These are phyloP conservation scores for Regulus satrapa DNA, from an alignment of 2,113 vertebrate genomes.

Conservation along the genomic window DNA sequence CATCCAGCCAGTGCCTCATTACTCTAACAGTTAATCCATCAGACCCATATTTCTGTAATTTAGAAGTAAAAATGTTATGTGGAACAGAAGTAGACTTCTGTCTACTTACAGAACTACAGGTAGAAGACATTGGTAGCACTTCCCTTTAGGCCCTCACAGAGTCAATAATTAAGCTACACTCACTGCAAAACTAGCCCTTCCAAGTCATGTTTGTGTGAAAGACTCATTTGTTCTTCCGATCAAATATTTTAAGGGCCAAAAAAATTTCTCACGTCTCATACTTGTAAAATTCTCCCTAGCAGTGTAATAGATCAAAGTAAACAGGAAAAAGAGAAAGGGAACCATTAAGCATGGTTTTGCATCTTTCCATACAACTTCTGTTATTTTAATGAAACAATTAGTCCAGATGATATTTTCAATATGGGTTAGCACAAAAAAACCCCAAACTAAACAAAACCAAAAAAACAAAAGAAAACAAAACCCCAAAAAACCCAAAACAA, in stretches of 20 bases:
- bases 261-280: background rate
- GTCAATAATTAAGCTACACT: background rate
- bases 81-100: background rate
- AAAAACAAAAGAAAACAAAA: too few species aligned
- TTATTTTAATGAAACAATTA: background rate
- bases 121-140: rapidly evolving
- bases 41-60: background rate
- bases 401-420: background rate
- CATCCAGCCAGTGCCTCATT: background rate
- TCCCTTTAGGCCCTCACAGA: background rate
- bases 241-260: rapidly evolving
- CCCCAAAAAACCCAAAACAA: too few species aligned
- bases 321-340: background rate
- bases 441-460: too few species aligned
- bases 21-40: background rate
- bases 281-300: background rate
- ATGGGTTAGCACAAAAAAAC: background rate
- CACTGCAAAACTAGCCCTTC: background rate
- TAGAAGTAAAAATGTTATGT: background rate
- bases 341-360: background rate
- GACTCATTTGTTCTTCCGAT: background rate
- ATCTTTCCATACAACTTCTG: background rate
- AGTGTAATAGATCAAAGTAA: background rate
- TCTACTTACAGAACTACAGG: background rate
- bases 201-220: background rate